A percentile compares a stretch with the other conserved stretches of the same genome.
phyloP scores from a whole-genome alignment of 1,140 invertebrate genomes.

The Neoseiulus cucumeris region DNA sequence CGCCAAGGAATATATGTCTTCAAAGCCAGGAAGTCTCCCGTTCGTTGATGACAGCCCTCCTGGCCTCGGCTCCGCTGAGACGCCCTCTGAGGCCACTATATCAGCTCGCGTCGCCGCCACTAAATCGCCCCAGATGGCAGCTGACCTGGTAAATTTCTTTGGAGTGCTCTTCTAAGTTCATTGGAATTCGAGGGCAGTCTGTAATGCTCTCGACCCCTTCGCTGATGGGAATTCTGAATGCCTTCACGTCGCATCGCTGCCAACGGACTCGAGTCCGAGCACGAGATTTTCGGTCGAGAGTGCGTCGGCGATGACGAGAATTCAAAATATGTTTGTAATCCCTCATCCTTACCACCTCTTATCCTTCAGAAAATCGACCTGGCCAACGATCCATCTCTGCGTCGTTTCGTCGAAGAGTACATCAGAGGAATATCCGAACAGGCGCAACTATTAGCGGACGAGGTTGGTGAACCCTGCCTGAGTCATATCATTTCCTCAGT shows the following conservation, averaged over 20 bases:
- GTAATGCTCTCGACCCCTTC: too few species aligned
- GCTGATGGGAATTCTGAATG: too few species aligned
- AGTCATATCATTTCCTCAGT: too few species aligned
- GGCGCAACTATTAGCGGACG: not conserved
- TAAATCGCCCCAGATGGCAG: not conserved
- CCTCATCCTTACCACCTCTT: too few species aligned
- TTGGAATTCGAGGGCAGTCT: too few species aligned
- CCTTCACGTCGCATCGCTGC: too few species aligned
- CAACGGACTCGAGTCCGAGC: too few species aligned
- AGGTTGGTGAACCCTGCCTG: not conserved
- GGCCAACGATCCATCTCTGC: not conserved
- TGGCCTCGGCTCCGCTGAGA: not conserved
- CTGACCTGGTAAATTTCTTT: too few species aligned
- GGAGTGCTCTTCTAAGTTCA: too few species aligned
- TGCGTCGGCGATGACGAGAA: too few species aligned
- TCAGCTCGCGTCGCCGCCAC: not conserved
- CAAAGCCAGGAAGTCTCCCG: not conserved
- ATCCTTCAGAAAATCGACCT: not conserved
- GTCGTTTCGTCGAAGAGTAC: constrained; percentile 1
- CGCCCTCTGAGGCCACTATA: not conserved
- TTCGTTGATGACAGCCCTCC: constrained; percentile 7
- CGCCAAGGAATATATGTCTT: constrained; percentile 6
- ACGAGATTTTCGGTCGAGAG: too few species aligned
- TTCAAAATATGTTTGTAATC: too few species aligned
- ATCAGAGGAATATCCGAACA: not conserved